Evolutionary conservation across 2,113 vertebrate species (phyloP), one percentile per base, ranked within the genome.

Genomic region (Phylloscopus trochilus): DNA sequence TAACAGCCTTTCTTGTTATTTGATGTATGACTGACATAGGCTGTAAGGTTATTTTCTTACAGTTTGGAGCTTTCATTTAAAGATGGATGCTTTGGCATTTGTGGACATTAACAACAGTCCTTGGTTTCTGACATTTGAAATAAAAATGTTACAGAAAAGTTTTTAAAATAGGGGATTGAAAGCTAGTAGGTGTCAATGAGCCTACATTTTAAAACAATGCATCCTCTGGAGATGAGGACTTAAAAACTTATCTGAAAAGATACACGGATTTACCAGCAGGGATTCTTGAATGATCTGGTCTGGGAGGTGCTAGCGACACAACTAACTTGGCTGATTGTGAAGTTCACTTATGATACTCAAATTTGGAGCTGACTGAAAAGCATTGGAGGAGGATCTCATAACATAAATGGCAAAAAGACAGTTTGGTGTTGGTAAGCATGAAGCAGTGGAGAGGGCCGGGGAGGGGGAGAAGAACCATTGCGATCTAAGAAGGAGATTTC

Each of bases 1-100:
- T 97, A 96, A 59, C 95, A 95, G 82, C 90, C 60, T 94, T 95
- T 93, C 93, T 95, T 90, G 60, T 66, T 96, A 80, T 74, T 96
- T 92, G 82, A 67, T 93, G 37, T 93, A 41, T 96, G 82, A 93
- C 63, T 95, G 93, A 93, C 89, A 94, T 35, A 51, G 63, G 51
- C 41, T 79, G 24, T 84, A 80, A 93, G 59, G 79, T 59, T 90
- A n/a, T 95, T 95, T 97, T 96, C 83, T 87, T 72, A 52, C 52
- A 80, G 53, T 51, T 77, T 49, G 70, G 73, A 89, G 53, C 44
- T 19, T 82, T 59, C 53, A 44, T 89, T 94, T 90, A 83, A 83
- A 35, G 44, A 43, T 43, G 31, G 55, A 52, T 91, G 35, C 41
- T 88, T 72, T 88, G 49, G 28, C 37, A 33, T 92, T 93, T 95